phyloP scores from a whole-genome alignment of 2,888 invertebrate genomes.

The Parapristionchus giblindavisi region DNA sequence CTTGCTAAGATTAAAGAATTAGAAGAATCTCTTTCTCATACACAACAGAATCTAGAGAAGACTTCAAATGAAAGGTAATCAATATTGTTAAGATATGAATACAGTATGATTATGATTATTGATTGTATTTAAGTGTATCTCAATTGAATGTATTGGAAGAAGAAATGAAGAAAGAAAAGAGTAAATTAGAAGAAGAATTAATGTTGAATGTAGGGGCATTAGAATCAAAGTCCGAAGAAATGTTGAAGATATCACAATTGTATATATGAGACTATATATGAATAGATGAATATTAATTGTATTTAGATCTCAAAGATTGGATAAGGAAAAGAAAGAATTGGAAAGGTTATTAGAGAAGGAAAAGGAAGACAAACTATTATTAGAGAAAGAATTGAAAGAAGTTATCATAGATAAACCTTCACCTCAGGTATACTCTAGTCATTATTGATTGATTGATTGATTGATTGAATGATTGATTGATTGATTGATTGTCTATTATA shows the following conservation, averaged over 20 bases:
- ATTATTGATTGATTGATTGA: background rate
- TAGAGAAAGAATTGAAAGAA: background rate
- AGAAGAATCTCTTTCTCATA: background rate
- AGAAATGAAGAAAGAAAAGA: constrained; percentile 19
- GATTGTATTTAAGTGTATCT: background rate
- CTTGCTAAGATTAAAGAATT: background rate
- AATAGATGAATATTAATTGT: background rate
- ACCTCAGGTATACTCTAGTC: background rate
- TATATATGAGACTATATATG: too few species aligned
- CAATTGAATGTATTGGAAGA: background rate
- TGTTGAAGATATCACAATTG: constrained; percentile 13
- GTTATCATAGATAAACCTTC: background rate
- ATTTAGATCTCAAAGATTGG: constrained; percentile 5
- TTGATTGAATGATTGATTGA: background rate
- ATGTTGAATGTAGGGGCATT: constrained; percentile 33
- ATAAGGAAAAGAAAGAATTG: background rate
- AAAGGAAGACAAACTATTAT: background rate
- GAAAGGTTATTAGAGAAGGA: constrained; percentile 14
- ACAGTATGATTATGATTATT: background rate
- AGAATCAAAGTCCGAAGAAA: constrained; percentile 17
- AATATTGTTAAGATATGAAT: too few species aligned
- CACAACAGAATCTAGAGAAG: background rate
- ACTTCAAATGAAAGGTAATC: too few species aligned
- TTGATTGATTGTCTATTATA: background rate
- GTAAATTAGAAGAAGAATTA: constrained; percentile 21